Base-by-base conservation (phyloP, 2,888 invertebrate species). In the Atrina japonica region DNA sequence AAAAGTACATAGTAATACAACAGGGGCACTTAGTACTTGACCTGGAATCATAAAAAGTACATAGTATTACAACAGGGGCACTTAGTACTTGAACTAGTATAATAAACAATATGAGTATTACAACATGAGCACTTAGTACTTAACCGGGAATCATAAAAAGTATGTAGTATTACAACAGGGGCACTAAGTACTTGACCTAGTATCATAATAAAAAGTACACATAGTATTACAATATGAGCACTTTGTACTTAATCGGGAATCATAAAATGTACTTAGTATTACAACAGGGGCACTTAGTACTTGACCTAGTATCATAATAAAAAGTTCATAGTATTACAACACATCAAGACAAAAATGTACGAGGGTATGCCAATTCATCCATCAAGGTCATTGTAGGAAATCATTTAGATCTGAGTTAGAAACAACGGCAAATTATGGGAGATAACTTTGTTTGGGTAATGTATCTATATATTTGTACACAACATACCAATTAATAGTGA, bases 261-360 rank as follows among this genome's bases (percentile, higher is more conserved):
- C 9, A 49, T 11, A 43, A 27, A 41, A 50, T 18, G 21, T 43
- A 58, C 16, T 23, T 40, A 45, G 9, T n/a, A 99, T 99, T 29
- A 99, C 99, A 43, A 99, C 99, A 89, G 99, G 99, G 56, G 99
- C 98, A 18, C 98, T 98, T 67, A 99, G 92, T 30, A 99, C 99
- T 93, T 99, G 99, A 66, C 97, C 97, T 95, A 88, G 27, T 88
- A 84, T 64, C 9, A 49, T 7, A 43, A 27, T 30, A 50, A 23
- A n/a, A n/a, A n/a, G n/a, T n/a, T 56, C 16, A 23, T 29, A 49
- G 9, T 35, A 99, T 99, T 29, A 99, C 99, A 45, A 99, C 99
- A 89, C n/a, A n/a, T n/a, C n/a, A n/a, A n/a, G n/a, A n/a, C n/a
- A n/a, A n/a, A n/a, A n/a, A n/a, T n/a, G n/a, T n/a, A n/a, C n/a